These are phyloP conservation scores for Gymnothorax javanicus DNA, from an alignment of 2,797 vertebrate genomes.

Conservation along the genomic window DNA sequence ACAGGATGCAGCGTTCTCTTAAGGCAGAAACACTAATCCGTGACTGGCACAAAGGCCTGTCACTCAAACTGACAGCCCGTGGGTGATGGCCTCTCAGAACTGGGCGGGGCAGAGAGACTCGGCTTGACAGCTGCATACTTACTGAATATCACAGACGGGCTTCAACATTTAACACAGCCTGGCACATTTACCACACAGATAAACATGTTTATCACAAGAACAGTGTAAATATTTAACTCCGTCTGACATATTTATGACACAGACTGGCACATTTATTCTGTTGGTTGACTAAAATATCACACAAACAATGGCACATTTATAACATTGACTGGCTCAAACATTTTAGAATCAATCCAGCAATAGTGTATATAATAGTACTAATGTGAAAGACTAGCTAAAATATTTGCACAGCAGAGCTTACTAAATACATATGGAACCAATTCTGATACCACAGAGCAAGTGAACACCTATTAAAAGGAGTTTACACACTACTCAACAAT, in stretches of 20 bases:
- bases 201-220: not conserved
- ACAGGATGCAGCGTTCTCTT: not conserved
- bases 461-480: too few species aligned
- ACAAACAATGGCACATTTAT: not conserved
- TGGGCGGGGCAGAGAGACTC: not conserved
- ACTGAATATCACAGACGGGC: not conserved
- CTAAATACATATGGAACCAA: too few species aligned
- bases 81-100: not conserved
- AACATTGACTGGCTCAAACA: not conserved
- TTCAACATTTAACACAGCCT: not conserved
- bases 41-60: not conserved
- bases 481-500: too few species aligned
- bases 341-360: not conserved
- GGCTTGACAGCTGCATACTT: not conserved
- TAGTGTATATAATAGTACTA: not conserved
- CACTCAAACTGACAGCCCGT: conserved; percentile 2
- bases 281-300: not conserved
- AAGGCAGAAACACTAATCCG: not conserved
- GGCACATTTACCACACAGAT: not conserved
- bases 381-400: not conserved
- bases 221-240: not conserved
- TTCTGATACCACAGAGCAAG: too few species aligned
- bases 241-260: not conserved
- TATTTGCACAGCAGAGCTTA: not conserved
- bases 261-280: not conserved